Conservation (phyloP, 1,140 invertebrate genomes). For the Atta texana region DNA sequence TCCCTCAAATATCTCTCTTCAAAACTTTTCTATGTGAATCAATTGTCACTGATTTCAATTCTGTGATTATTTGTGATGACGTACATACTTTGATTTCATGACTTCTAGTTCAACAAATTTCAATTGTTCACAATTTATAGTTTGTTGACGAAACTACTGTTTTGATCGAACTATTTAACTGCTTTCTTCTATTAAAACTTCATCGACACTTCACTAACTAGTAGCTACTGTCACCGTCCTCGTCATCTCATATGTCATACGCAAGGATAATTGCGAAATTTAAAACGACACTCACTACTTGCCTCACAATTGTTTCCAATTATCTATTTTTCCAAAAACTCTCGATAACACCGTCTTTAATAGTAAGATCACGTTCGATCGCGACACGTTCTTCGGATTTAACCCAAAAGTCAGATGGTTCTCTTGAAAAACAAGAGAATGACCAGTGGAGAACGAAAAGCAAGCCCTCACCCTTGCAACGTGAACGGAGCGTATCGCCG, state of each 20-base stretch:
- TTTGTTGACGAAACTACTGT: neutral
- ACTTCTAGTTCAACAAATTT: neutral
- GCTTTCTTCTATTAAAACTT: neutral
- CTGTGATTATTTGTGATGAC: neutral
- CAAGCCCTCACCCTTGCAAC: slow-evolving; percentile 70
- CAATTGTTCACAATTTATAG: slow-evolving; percentile 19
- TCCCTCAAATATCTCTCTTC: neutral
- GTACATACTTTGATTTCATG: neutral
- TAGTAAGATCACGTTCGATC: neutral
- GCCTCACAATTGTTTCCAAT: neutral
- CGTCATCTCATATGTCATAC: neutral
- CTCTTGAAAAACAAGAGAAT: slow-evolving; percentile 20
- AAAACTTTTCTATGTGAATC: neutral
- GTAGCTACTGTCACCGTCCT: slow-evolving; percentile 15
- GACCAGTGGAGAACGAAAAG: slow-evolving; percentile 48
- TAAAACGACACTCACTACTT: neutral
- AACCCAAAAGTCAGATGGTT: neutral
- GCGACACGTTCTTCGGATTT: neutral
- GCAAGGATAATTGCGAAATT: neutral
- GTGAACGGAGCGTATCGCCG: slow-evolving; percentile 70
- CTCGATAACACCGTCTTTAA: neutral
- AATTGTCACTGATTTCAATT: neutral
- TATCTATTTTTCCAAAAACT: neutral
- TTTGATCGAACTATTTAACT: neutral
- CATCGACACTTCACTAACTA: slow-evolving; percentile 23